Evolutionary conservation across 1,140 invertebrate genomes (phyloP).

Genomic region (Hypothenemus hampei): DNA sequence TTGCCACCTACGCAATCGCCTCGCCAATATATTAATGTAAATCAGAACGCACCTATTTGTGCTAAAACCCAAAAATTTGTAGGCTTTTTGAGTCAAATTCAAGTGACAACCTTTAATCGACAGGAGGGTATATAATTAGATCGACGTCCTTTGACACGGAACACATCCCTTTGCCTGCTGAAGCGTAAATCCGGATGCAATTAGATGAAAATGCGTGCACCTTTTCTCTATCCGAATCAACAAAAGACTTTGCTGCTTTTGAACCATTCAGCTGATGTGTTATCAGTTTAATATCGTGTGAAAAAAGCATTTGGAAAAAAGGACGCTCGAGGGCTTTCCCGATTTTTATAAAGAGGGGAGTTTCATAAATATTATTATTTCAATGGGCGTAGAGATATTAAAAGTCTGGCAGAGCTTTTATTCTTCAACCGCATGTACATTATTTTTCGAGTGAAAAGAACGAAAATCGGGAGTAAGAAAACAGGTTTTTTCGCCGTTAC

Average conservation of each 20-base stretch:
- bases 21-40: background rate
- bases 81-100: background rate
- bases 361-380: no score
- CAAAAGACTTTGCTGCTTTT: conserved; percentile 4
- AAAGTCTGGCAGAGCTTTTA: no score
- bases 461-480: no score
- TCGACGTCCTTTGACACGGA: conserved; percentile 4
- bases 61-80: background rate
- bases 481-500: no score
- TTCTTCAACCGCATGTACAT: no score
- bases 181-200: background rate
- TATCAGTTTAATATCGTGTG: conserved; percentile 6
- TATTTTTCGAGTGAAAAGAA: no score
- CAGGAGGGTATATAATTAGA: background rate
- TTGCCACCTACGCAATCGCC: no score
- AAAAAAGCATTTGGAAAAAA: no score
- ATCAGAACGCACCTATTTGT: background rate
- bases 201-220: conserved; percentile 11
- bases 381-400: no score
- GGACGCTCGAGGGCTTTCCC: no score
- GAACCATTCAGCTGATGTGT: background rate
- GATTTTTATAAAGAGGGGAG: no score
- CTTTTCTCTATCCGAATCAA: conserved; percentile 1
- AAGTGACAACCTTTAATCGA: background rate
- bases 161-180: background rate